These are phyloP conservation scores for Chrysogorgia sp. DNA, from an alignment of 92 coral and sea anemone species.

Conservation along the genomic window DNA sequence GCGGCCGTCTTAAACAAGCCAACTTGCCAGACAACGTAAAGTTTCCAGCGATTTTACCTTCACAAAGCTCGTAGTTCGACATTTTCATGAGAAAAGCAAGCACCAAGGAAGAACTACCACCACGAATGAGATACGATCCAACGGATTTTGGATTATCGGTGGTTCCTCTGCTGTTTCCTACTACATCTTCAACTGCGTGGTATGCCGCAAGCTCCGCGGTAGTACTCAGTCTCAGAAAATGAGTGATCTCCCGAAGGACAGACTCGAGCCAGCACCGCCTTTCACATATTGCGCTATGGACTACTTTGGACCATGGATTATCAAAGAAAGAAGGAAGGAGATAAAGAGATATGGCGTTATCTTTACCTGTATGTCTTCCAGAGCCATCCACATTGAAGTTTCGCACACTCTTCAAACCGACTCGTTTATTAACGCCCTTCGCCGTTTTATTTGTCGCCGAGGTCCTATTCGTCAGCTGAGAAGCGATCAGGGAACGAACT, in stretches of 20 bases:
- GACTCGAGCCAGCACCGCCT: conserved; percentile 52
- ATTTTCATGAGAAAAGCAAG: conserved; percentile 25
- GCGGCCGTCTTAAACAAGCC: conserved; percentile 45
- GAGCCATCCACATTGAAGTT: conserved; percentile 56
- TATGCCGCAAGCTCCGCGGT: conserved; percentile 35
- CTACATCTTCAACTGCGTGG: conserved; percentile 37
- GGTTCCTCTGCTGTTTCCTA: conserved; percentile 21
- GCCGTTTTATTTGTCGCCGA: conserved; percentile 27
- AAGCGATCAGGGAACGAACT: conserved; percentile 33
- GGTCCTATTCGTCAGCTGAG: conserved; percentile 41
- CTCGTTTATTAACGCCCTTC: conserved; percentile 59
- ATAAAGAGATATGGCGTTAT: conserved; percentile 43
- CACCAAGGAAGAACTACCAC: conserved; percentile 46
- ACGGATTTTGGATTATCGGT: conserved; percentile 40
- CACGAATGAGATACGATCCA: conserved; percentile 37
- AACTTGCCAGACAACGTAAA: conserved; percentile 6
- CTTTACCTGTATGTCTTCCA: conserved; percentile 34
- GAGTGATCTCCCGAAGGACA: conserved; percentile 60
- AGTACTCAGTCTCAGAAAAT: conserved; percentile 49
- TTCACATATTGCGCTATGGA: conserved; percentile 60
- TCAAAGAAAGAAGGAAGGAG: conserved; percentile 37
- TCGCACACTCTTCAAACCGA: conserved; percentile 46
- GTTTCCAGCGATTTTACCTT: conserved; percentile 45
- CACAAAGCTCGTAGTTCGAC: conserved; percentile 25
- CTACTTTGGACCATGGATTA: conserved; percentile 59